Percentiles rank a stretch among this genome's conserved stretches.
These are phyloP conservation scores for Gortyna flavago DNA, from an alignment of 2,888 invertebrate species.

Conservation along the genomic window DNA sequence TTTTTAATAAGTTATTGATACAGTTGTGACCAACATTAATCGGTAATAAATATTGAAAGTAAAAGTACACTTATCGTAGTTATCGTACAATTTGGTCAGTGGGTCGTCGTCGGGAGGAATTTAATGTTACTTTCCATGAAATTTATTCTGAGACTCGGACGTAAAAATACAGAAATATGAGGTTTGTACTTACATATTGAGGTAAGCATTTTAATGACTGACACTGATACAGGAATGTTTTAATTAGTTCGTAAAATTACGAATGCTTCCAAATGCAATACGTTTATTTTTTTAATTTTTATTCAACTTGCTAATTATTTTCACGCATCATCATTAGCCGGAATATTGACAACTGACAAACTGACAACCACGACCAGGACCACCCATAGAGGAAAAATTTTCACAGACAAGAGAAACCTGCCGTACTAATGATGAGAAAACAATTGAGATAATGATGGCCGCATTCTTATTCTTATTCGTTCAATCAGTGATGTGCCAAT, in stretches of 20 bases:
- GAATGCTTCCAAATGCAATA: slow-evolving; percentile 46
- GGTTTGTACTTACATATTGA: slow-evolving; percentile 57
- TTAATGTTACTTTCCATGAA: background rate
- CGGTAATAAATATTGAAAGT: background rate
- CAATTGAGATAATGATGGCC: background rate
- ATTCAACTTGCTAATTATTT: slow-evolving; percentile 37
- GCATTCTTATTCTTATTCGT: background rate
- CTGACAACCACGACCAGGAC: too few species aligned
- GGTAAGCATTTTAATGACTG: slow-evolving; percentile 56
- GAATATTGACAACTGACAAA: slow-evolving; percentile 37
- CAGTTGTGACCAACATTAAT: slow-evolving; percentile 13
- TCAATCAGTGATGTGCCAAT: slow-evolving; percentile 20
- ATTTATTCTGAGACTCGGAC: background rate
- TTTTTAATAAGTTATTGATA: slow-evolving; percentile 22
- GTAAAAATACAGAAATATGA: slow-evolving; percentile 20
- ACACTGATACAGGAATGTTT: slow-evolving; percentile 53
- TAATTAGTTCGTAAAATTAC: slow-evolving; percentile 3
- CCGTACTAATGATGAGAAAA: slow-evolving; percentile 7
- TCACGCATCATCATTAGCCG: slow-evolving; percentile 27
- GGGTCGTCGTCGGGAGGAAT: too few species aligned
- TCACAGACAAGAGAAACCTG: too few species aligned
- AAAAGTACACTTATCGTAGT: background rate
- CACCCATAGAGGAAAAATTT: too few species aligned
- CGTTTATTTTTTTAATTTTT: slow-evolving; percentile 15
- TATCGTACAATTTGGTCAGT: too few species aligned